Percentiles rank a stretch among this genome's conserved stretches.
phyloP scores from a whole-genome alignment of 2,888 invertebrate genomes.

The Cynaeus angustus region DNA sequence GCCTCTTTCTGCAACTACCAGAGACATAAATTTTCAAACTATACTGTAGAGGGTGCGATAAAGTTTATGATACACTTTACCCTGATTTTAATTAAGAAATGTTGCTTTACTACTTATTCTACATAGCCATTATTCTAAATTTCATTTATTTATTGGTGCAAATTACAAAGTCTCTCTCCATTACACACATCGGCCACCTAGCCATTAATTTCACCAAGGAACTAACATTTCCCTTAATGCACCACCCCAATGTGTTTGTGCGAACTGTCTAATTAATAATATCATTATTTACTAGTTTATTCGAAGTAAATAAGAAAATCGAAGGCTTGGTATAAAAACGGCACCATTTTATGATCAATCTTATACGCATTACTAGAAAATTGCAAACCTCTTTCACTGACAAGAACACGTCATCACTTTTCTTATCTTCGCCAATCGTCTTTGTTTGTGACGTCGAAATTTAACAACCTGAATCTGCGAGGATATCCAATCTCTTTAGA shows the following conservation, averaged over 20 bases:
- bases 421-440: constrained; percentile 29
- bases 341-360: constrained; percentile 16
- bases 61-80: constrained; percentile 51
- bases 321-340: background rate
- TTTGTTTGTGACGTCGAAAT: constrained; percentile 28
- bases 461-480: constrained; percentile 25
- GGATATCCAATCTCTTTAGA: constrained; percentile 15
- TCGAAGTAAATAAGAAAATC: background rate
- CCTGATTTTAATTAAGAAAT: constrained; percentile 51
- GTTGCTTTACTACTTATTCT: constrained; percentile 46
- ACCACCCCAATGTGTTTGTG: background rate
- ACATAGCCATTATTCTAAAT: constrained; percentile 44
- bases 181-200: constrained; percentile 44
- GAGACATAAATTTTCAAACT: constrained; percentile 47
- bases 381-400: constrained; percentile 19
- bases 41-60: constrained; percentile 49
- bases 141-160: constrained; percentile 43
- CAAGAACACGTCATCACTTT: constrained; percentile 23
- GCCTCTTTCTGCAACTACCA: constrained; percentile 36
- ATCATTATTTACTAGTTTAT: background rate
- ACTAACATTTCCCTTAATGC: constrained; percentile 25
- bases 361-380: constrained; percentile 19
- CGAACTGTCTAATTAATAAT: background rate
- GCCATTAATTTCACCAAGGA: constrained; percentile 24
- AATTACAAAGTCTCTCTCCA: constrained; percentile 38